These are phyloP conservation scores for Epicauta chinensis DNA, from an alignment of 1,140 invertebrate genomes.

Conservation along the genomic window DNA sequence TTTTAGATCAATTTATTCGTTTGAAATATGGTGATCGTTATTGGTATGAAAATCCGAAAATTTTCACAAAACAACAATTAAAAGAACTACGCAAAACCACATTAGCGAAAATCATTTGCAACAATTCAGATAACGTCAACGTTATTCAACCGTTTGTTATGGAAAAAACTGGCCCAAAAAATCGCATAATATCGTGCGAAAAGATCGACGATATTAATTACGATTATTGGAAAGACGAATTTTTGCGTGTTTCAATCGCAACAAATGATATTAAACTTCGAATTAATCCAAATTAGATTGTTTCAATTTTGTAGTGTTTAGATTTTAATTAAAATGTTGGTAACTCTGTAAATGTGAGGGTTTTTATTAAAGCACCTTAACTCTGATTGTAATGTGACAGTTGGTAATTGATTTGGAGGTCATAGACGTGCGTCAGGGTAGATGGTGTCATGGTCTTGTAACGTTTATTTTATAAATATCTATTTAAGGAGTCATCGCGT, in stretches of 20 bases:
- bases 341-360: no score
- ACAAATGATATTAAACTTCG: no score
- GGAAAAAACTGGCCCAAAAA: slow-evolving; percentile 50
- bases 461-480: background rate
- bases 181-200: slow-evolving; percentile 57
- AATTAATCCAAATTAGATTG: no score
- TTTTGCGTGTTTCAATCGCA: slow-evolving; percentile 1
- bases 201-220: slow-evolving; percentile 52
- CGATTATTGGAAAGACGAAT: slow-evolving; percentile 50
- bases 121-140: slow-evolving; percentile 72
- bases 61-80: slow-evolving; percentile 76
- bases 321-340: no score
- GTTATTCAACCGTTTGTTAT: slow-evolving; percentile 74
- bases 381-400: no score
- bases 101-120: slow-evolving; percentile 81
- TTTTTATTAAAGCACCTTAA: no score
- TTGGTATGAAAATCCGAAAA: slow-evolving; percentile 74
- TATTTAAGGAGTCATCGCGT: slow-evolving; percentile 6
- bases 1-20: slow-evolving; percentile 79
- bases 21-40: slow-evolving; percentile 75
- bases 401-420: background rate
- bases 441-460: background rate
- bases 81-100: slow-evolving; percentile 76
- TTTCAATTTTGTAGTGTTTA: no score
- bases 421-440: background rate